A percentile compares a stretch with the other conserved stretches of the same genome.
Evolutionary conservation across 2,797 vertebrate species (phyloP).

Genomic region (Pempheris klunzingeri): DNA sequence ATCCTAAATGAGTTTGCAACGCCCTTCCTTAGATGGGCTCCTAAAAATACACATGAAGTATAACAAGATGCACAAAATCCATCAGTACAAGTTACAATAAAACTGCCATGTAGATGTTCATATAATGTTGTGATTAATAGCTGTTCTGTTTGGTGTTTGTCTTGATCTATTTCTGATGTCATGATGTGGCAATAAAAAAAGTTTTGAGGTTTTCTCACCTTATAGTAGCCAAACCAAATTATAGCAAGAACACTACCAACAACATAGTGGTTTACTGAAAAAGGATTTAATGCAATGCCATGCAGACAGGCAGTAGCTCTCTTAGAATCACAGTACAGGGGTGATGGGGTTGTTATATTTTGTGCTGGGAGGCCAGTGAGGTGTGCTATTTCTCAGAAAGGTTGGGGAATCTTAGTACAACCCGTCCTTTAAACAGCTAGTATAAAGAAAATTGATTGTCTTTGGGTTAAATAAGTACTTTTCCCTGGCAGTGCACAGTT

Average conservation of each 20-base stretch:
- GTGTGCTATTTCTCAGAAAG: constrained; percentile 35
- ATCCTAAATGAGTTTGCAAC: neutral
- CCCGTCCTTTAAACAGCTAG: constrained; percentile 41
- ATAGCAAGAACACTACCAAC: constrained; percentile 5
- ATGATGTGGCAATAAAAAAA: constrained; percentile 13
- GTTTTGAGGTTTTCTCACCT: constrained; percentile 6
- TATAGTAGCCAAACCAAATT: constrained; percentile 25
- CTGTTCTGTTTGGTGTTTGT: neutral
- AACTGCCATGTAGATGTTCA: neutral
- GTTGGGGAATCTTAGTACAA: constrained; percentile 13
- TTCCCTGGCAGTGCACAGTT: constrained; percentile 18
- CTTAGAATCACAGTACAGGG: constrained; percentile 43
- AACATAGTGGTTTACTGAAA: constrained; percentile 27
- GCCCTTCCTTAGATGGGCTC: neutral
- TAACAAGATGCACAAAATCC: neutral
- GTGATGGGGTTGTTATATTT: constrained; percentile 38
- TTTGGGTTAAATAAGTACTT: constrained; percentile 44
- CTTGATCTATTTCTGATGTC: constrained; percentile 5
- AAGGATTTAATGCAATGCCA: constrained; percentile 22
- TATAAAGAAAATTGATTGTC: constrained; percentile 51
- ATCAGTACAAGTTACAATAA: neutral
- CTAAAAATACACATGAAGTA: constrained; percentile 8
- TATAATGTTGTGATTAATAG: neutral
- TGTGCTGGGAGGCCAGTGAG: constrained; percentile 45
- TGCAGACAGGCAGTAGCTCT: constrained; percentile 41